Evolutionary conservation across 1,140 invertebrate genomes (phyloP), one percentile per base, ranked within the genome.

Genomic region (Magallana angulata): DNA sequence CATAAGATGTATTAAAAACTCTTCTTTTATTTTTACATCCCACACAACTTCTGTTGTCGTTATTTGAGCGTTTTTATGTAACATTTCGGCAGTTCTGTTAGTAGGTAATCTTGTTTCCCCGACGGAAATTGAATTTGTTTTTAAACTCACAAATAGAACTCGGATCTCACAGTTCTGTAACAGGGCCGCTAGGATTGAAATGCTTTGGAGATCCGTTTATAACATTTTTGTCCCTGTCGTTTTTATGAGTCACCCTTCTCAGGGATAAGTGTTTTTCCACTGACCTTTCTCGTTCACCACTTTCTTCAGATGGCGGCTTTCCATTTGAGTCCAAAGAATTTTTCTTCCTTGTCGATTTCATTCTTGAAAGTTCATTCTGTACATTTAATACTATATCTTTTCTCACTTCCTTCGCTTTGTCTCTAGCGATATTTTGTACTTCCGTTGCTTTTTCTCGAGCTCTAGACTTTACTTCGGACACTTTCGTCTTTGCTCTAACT

Each of bases 401-500:
- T 56, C 59, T 85, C 24, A 88, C 87, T 58, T 85, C 87, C 16
- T 84, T 82, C 11, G 84, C 71, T 68, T 85, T 85, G 16, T 64
- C 84, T 48, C 68, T 85, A 0, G 84, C 87, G 71, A 56, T 85
- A 8, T 58, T 88, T 64, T 71, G 60, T 11, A 84, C 84, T 71
- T 85, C 84, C 16, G 87, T 85, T 14, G 84, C 87, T 68, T 85
- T 88, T 76, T 76, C 68, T 85, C 57, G 64, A 18, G 84, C 84
- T 12, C 12, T 84, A 1, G 57, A 16, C 36, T 36, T 84, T 11
- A 64, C 30, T 59, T 85, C 64, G 9, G 48, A 18, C 56, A 71
- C 48, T 56, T 71, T 85, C 6, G 62, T 85, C 57, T 71, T 85
- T 12, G 84, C 97, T 96, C 4, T 97, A 5, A 81, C 89, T 56